phyloP scores from a whole-genome alignment of 2,113 vertebrate species.

The Panthera leo region DNA sequence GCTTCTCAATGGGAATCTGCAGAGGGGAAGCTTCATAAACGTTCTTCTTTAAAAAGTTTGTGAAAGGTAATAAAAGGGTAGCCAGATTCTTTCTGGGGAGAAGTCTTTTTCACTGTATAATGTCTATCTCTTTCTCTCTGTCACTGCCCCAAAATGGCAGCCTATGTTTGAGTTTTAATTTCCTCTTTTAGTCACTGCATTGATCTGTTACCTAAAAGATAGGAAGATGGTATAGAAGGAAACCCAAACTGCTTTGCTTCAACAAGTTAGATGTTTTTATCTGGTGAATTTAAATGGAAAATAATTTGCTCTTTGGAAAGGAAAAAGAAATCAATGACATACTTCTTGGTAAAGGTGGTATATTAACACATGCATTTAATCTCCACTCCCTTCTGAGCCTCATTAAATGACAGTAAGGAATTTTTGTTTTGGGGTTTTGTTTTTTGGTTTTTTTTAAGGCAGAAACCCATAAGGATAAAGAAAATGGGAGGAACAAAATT shows the following conservation, averaged over 20 bases:
- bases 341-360: constrained; percentile 28
- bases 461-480: not conserved
- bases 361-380: constrained; percentile 27
- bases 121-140: not conserved
- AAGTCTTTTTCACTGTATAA: not conserved
- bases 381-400: constrained; percentile 12
- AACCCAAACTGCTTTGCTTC: not conserved
- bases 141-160: not conserved
- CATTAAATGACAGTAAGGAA: not conserved
- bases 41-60: not conserved
- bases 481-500: not conserved
- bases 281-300: constrained; percentile 37
- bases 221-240: not conserved
- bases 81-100: not conserved
- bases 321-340: constrained; percentile 12
- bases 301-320: constrained; percentile 28
- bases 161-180: not conserved
- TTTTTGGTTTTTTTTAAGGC: not conserved
- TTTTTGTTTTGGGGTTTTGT: not conserved
- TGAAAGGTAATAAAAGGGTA: not conserved
- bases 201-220: not conserved
- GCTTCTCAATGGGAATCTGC: not conserved
- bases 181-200: not conserved
- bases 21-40: not conserved
- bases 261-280: not conserved